These are phyloP conservation scores for Cephus nigrinus DNA, from an alignment of 2,888 invertebrate genomes.

Conservation along the genomic window DNA sequence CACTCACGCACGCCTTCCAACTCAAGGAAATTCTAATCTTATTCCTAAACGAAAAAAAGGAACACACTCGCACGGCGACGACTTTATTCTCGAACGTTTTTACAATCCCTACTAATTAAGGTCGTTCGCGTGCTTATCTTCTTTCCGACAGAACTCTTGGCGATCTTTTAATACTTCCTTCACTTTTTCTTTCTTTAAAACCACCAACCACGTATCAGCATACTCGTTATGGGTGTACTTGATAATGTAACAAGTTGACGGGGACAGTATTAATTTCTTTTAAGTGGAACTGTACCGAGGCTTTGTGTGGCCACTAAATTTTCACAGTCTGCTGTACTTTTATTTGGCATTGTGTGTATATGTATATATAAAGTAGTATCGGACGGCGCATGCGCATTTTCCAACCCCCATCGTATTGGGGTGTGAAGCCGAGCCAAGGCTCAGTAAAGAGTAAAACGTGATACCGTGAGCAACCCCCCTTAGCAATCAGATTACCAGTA, in stretches of 20 bases:
- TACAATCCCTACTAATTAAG: background rate
- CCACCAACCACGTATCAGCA: background rate
- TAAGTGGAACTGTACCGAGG: background rate
- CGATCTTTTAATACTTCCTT: background rate
- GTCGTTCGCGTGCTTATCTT: background rate
- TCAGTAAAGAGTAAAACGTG: slow-evolving; percentile 49
- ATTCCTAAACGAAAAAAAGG: background rate
- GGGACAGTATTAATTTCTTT: background rate
- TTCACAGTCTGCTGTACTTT: slow-evolving; percentile 7
- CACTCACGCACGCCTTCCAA: background rate
- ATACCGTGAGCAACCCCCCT: slow-evolving; percentile 26
- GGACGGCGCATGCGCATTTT: slow-evolving; percentile 36
- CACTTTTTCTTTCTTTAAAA: background rate
- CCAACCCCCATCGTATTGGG: slow-evolving; percentile 25
- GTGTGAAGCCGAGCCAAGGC: slow-evolving; percentile 42
- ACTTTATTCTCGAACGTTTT: background rate
- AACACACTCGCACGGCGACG: background rate
- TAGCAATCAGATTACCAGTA: slow-evolving; percentile 8
- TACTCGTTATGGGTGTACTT: background rate
- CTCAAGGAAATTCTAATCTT: background rate
- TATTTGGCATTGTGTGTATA: background rate
- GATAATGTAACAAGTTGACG: background rate
- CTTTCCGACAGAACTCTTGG: background rate
- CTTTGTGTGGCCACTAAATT: background rate
- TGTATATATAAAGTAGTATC: background rate